These are phyloP conservation scores for Lophius piscatorius DNA, from an alignment of 2,113 vertebrate genomes.

Conservation along the genomic window DNA sequence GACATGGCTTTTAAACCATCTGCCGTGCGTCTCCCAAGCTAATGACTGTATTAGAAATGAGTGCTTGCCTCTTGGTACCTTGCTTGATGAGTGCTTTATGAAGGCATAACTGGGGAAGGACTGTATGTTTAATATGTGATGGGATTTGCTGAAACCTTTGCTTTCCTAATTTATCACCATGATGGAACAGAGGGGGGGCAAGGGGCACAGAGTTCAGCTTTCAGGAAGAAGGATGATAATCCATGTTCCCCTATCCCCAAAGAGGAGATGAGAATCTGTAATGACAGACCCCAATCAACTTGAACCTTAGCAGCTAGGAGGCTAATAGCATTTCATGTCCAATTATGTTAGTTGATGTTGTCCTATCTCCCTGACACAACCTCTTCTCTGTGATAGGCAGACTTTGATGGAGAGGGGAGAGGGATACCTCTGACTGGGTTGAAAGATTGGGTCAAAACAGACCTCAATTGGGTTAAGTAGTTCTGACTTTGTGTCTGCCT, in stretches of 20 bases:
- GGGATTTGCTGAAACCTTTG: constrained; percentile 15
- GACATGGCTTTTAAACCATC: constrained; percentile 41
- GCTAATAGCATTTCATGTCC: constrained; percentile 79
- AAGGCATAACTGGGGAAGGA: constrained; percentile 19
- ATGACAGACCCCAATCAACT: constrained; percentile 74
- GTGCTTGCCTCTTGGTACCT: constrained; percentile 21
- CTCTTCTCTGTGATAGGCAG: constrained; percentile 47
- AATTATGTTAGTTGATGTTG: constrained; percentile 63
- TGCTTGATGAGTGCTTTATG: constrained; percentile 33
- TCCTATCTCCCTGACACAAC: constrained; percentile 50
- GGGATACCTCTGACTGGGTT: constrained; percentile 50
- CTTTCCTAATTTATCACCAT: constrained; percentile 15
- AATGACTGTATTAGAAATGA: constrained; percentile 36
- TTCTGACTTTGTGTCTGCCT: constrained; percentile 62
- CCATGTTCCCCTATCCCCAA: constrained; percentile 41
- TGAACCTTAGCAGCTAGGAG: constrained; percentile 60
- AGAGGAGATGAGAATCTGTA: constrained; percentile 65
- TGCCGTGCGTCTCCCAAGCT: constrained; percentile 36
- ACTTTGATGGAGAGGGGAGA: constrained; percentile 29
- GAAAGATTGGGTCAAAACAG: constrained; percentile 68
- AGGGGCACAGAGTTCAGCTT: constrained; percentile 35
- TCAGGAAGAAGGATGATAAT: constrained; percentile 54
- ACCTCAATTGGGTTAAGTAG: constrained; percentile 59
- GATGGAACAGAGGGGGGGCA: constrained; percentile 38
- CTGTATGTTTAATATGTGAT: background rate